Evolutionary conservation across 2,113 vertebrate species (phyloP).

Genomic region (Struthidea cinerea): DNA sequence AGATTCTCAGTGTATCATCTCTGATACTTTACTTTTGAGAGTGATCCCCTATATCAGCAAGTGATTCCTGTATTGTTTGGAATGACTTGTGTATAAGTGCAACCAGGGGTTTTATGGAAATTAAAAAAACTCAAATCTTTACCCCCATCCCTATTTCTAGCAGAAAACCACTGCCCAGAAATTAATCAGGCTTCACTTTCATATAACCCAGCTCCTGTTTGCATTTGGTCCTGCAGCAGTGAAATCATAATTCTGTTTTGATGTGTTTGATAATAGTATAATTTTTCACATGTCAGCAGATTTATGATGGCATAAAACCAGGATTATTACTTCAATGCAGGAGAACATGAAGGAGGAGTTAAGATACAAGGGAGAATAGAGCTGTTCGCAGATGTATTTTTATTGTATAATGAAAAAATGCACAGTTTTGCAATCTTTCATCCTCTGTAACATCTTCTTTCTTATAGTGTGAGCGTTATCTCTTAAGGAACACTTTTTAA

Average conservation of each 20-base stretch:
- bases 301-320: slow-evolving; percentile 57
- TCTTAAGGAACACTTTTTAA: neutral
- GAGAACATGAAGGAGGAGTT: slow-evolving; percentile 24
- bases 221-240: slow-evolving; percentile 3
- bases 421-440: neutral
- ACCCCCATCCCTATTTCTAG: neutral
- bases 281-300: slow-evolving; percentile 61
- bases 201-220: neutral
- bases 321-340: slow-evolving; percentile 48
- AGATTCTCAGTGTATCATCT: neutral
- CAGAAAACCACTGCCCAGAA: neutral
- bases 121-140: neutral
- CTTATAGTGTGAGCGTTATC: neutral
- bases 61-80: neutral
- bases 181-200: slow-evolving; percentile 22
- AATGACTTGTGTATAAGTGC: neutral
- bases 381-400: slow-evolving; percentile 18
- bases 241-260: slow-evolving; percentile 47
- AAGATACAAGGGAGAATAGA: neutral
- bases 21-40: neutral
- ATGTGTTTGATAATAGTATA: slow-evolving; percentile 48
- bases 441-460: neutral
- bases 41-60: neutral
- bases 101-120: neutral
- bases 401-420: neutral